phyloP scores from a whole-genome alignment of 2,888 invertebrate genomes.

The Agrochola lychnidis region DNA sequence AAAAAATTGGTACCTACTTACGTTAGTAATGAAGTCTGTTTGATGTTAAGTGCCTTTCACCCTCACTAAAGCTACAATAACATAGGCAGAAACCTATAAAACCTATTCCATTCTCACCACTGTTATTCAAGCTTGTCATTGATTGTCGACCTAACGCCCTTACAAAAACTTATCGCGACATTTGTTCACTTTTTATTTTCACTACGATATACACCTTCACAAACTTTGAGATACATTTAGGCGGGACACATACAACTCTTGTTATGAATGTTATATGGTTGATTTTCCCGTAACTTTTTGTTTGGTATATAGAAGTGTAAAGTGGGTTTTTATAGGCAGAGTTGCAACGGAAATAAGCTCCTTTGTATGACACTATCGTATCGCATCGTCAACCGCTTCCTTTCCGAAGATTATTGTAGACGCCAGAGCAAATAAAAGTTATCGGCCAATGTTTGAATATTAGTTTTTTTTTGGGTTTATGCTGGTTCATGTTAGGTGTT shows the following conservation, averaged over 20 bases:
- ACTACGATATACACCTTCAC: conserved; percentile 83
- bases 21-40: not conserved
- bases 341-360: conserved; percentile 89
- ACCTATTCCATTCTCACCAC: conserved; percentile 57
- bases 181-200: conserved; percentile 90
- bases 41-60: not conserved
- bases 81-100: conserved; percentile 70
- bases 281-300: conserved; percentile 61
- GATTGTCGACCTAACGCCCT: conserved; percentile 88
- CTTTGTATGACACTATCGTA: conserved; percentile 88
- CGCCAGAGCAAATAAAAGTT: conserved; percentile 86
- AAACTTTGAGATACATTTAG: conserved; percentile 66
- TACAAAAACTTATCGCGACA: conserved; percentile 88
- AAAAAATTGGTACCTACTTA: not conserved
- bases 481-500: conserved; percentile 51
- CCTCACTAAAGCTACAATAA: conserved; percentile 68
- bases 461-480: conserved; percentile 58
- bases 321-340: conserved; percentile 80
- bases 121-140: conserved; percentile 81
- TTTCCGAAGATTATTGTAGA: conserved; percentile 88
- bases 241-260: conserved; percentile 17
- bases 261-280: conserved; percentile 55
- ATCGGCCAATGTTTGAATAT: conserved; percentile 75
- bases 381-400: conserved; percentile 89
- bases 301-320: conserved; percentile 69